Conservation (phyloP, 2,797 vertebrate species). For the Anolis apletophallus region DNA sequence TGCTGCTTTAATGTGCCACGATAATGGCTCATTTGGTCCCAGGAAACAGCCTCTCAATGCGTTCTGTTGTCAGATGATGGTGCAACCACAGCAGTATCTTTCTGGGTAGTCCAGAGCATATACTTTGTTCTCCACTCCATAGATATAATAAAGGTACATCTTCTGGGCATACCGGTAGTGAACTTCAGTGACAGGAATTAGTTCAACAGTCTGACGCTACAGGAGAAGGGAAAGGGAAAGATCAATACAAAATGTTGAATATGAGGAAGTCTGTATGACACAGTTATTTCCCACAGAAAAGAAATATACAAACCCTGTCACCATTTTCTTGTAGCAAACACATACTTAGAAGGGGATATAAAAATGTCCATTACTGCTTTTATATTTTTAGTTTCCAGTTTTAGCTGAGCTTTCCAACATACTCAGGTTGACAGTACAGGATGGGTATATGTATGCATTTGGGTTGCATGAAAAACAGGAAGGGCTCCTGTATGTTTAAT, state of each 20-base stretch:
- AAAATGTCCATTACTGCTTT: too few relatives aligned
- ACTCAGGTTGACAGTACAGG: too few relatives aligned
- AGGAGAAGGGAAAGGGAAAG: constrained; percentile 28
- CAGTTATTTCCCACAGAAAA: background rate
- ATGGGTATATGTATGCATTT: background rate
- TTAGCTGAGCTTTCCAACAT: background rate
- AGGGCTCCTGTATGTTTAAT: too few relatives aligned
- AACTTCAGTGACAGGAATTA: constrained; percentile 87
- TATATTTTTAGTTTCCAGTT: background rate
- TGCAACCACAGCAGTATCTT: constrained; percentile 65
- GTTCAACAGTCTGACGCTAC: constrained; percentile 86
- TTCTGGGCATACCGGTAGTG: constrained; percentile 80
- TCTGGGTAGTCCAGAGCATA: constrained; percentile 78
- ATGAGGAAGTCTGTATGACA: background rate
- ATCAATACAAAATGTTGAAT: background rate
- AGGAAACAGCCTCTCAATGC: background rate
- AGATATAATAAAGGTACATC: constrained; percentile 81
- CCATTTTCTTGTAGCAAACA: background rate
- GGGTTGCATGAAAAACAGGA: too few relatives aligned
- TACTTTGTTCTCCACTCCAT: constrained; percentile 83
- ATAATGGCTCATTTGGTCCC: background rate
- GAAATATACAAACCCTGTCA: background rate
- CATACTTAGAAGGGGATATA: background rate
- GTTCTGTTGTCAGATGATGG: constrained; percentile 44
- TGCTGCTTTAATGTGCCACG: too few relatives aligned